Conservation (phyloP, 92 coral and sea anemone genomes). For the Porites cylindrica region DNA sequence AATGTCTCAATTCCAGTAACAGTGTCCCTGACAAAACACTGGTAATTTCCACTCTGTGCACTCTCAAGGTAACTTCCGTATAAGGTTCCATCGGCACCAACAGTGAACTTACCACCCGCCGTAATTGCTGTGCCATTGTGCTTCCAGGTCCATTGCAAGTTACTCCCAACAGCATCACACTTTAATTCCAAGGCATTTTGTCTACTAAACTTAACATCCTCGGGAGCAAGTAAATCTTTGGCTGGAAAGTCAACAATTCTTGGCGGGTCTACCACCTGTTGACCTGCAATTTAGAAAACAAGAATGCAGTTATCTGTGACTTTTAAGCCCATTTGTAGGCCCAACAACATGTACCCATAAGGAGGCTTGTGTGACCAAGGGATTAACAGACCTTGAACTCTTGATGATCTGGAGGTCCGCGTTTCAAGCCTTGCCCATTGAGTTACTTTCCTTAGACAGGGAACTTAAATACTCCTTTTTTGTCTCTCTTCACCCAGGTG, state of each 20-base stretch:
- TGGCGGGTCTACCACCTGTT: not conserved
- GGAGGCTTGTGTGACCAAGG: too few relatives aligned
- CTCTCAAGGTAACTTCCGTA: not conserved
- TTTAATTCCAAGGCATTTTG: not conserved
- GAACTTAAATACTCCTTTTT: too few relatives aligned
- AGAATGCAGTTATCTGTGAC: too few relatives aligned
- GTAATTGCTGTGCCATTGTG: slow-evolving; percentile 37
- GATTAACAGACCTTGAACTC: too few relatives aligned
- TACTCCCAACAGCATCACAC: slow-evolving; percentile 50
- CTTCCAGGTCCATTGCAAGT: slow-evolving; percentile 48
- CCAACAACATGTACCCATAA: too few relatives aligned
- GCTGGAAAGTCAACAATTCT: slow-evolving; percentile 9
- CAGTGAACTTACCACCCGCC: not conserved
- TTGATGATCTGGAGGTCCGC: too few relatives aligned
- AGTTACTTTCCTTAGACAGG: too few relatives aligned
- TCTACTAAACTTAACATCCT: not conserved
- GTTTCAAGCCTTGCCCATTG: too few relatives aligned
- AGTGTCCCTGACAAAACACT: slow-evolving; percentile 44
- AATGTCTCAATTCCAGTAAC: slow-evolving; percentile 25
- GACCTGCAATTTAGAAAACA: too few relatives aligned
- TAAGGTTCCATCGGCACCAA: slow-evolving; percentile 27
- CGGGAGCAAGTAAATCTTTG: slow-evolving; percentile 30
- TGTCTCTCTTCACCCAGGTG: too few relatives aligned
- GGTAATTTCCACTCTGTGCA: slow-evolving; percentile 42
- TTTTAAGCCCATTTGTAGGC: too few relatives aligned